Evolutionary conservation across 2,797 vertebrate genomes (phyloP), one percentile per base, ranked within the genome.

Genomic region (Coilia nasus): DNA sequence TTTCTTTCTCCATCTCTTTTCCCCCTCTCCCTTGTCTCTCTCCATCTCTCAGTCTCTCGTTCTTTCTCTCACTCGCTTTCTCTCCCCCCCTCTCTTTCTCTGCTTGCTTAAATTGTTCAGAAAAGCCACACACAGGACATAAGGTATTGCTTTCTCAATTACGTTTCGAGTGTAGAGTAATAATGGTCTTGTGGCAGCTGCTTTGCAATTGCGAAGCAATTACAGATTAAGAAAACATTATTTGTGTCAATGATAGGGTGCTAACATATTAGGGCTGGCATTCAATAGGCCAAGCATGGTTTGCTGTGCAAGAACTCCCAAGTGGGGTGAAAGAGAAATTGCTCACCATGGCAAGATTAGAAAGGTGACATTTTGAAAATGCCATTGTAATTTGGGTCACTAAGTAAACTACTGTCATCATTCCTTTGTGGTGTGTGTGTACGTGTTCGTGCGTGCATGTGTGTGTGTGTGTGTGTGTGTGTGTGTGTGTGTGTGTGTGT

Each of bases 121-220:
- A 89, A 87, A 89, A 87, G 60, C 62, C 35, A 80, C 19, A 78
- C 35, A 21, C 35, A 78, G 57, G 62, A 71, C 67, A 88, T 84
- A 90, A 67, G 84, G 85, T 87, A 87, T 85, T 87, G 84, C 86
- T 88, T 83, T 83, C 84, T 85, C 89, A 88, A 85, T 83, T 88
- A 85, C 83, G 88, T 81, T 83, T 81, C 85, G 84, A 89, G 62
- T 89, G 67, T 89, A 81, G 31, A 78, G 81, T 86, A 89, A 88
- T 88, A 88, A 90, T 91, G 89, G 89, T 93, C 88, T 92, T 93
- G 91, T 90, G 90, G 90, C 91, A 93, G 92, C 89, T 94, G 92
- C 86, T 85, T 89, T 92, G 90, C 85, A 94, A 93, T 92, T 90
- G 86, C 89, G 88, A 83, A 84, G 81, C 91, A 92, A 94, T 94